Evolutionary conservation across 23 tunicate species (phyloP).

Genomic region (Ascidia mentula): DNA sequence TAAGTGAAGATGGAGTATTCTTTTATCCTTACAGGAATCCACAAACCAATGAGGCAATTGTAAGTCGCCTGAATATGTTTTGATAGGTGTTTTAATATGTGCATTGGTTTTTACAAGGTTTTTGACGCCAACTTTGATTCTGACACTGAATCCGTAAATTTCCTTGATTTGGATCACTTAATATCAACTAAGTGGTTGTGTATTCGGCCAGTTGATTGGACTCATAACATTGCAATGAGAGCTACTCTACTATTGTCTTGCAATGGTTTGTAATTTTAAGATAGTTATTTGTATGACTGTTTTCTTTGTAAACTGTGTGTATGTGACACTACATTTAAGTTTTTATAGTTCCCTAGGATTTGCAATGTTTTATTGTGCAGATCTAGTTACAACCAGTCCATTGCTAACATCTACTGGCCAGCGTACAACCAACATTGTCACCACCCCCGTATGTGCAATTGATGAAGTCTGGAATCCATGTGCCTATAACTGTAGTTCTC

Average conservation of each 20-base stretch:
- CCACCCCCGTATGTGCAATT: conserved; percentile 1
- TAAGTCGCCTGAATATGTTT: neutral
- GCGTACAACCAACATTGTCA: neutral
- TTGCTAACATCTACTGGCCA: neutral
- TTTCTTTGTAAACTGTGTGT: no score
- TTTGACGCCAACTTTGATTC: conserved; percentile 1
- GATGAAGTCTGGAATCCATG: conserved; percentile 20
- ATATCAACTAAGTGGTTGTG: conserved; percentile 6
- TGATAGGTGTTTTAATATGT: neutral
- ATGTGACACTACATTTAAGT: no score
- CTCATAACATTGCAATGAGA: neutral
- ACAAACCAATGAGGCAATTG: neutral
- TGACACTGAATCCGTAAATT: neutral
- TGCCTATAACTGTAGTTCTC: conserved; percentile 9
- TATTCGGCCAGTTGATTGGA: neutral
- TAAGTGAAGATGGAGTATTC: conserved; percentile 1
- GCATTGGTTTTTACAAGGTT: neutral
- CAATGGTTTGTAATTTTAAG: neutral
- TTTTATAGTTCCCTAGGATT: no score
- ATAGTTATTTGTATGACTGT: no score
- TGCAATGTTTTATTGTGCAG: no score
- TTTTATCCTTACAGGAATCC: conserved; percentile 1
- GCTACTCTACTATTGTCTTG: neutral
- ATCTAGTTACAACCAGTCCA: neutral
- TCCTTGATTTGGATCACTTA: neutral